Evolutionary conservation across 1,140 invertebrate species (phyloP), one percentile per base, ranked within the genome.

Genomic region (Leptinotarsa lineolata): DNA sequence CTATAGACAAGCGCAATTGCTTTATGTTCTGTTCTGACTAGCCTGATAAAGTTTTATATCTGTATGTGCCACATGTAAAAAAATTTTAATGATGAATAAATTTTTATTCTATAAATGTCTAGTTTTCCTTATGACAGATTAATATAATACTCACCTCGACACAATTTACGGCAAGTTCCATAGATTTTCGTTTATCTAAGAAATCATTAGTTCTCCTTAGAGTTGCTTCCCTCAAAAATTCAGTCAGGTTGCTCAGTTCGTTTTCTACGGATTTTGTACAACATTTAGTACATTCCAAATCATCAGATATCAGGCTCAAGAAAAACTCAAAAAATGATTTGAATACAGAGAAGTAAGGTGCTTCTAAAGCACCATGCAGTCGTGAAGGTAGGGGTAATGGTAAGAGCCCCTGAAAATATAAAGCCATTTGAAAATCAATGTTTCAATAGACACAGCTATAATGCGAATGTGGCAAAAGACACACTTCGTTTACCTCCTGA

Each of bases 121-220:
- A 8, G 8, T 8, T 8, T 30, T 11, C 30, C 8, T 11, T 39
- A 39, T 39, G 30, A 39, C 30, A 39, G 8, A 39, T 39, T 39
- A 39, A 11, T 2, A 71, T 61, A n/a, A 11, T 13, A 77, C 77
- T 73, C 71, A 82, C 81, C 73, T 83, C 81, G 13, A 80, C 77
- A 66, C 63, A 69, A 76, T 83, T 82, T 24, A 82, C 82, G 24
- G 79, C 73, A 21, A 70, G 59, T 61, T 83, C 82, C 74, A 82
- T 75, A 0, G 66, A 76, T 76, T 77, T 76, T 45, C 77, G 75
- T 20, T 79, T 70, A 68, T 78, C 75, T 13, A 74, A 58, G 67
- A 78, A 78, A 75, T 82, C 75, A 13, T 67, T 30, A n/a, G 59
- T 71, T 60, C 74, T 65, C 20, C 70, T 72, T n/a, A 74, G 67